phyloP scores from a whole-genome alignment of 2,113 vertebrate genomes.

The Eudyptes chrysolophus region DNA sequence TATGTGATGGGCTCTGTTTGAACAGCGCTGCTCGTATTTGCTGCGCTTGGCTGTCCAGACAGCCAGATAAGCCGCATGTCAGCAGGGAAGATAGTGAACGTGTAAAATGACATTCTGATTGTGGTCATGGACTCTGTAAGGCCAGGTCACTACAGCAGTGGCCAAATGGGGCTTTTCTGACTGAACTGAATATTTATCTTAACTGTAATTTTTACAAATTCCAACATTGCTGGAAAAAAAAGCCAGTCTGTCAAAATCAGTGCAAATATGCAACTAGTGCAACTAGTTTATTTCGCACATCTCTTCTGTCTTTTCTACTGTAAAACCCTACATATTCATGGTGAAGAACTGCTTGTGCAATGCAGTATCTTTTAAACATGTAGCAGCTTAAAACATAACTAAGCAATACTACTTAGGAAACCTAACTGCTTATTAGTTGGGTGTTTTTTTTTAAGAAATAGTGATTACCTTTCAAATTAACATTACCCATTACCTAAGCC shows the following conservation, averaged over 20 bases:
- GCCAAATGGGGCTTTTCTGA: not conserved
- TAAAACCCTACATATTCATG: not conserved
- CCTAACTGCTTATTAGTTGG: not conserved
- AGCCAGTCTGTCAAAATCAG: not conserved
- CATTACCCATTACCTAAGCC: not conserved
- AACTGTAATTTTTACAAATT: not conserved
- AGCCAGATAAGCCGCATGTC: constrained; percentile 27
- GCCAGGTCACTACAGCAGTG: not conserved
- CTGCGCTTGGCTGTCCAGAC: constrained; percentile 30
- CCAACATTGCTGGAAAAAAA: not conserved
- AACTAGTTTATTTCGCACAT: not conserved
- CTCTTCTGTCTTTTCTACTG: not conserved
- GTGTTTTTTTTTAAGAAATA: not conserved
- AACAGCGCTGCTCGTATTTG: not conserved
- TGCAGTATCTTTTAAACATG: not conserved
- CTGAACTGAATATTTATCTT: not conserved
- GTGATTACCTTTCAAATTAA: not conserved
- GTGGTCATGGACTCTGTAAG: not conserved
- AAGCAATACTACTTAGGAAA: not conserved
- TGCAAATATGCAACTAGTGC: not conserved
- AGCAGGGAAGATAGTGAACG: not conserved
- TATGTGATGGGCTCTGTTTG: constrained; percentile 37
- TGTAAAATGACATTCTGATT: not conserved
- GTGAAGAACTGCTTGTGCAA: not conserved
- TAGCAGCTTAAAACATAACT: not conserved